These are phyloP conservation scores for Pharmacophagus antenor DNA, from an alignment of 2,888 invertebrate species.

Conservation along the genomic window DNA sequence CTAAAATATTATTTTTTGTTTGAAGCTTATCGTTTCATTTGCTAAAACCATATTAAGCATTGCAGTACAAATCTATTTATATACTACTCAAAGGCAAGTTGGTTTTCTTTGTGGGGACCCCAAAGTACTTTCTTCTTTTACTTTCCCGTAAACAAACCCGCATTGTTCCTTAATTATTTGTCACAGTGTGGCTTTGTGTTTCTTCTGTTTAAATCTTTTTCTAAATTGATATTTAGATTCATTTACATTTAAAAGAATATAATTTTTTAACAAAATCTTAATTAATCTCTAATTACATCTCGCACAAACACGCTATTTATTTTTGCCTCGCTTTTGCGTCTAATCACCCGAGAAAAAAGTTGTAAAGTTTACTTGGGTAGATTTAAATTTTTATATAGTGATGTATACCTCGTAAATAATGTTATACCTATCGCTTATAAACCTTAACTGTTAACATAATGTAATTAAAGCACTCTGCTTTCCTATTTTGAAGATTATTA, in stretches of 20 bases:
- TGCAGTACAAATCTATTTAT: constrained; percentile 13
- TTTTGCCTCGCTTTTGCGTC: no score
- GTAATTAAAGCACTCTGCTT: constrained; percentile 16
- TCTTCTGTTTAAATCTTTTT: background rate
- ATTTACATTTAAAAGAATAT: no score
- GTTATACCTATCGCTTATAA: no score
- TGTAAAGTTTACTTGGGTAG: no score
- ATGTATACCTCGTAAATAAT: no score
- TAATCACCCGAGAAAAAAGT: no score
- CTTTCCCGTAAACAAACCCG: constrained; percentile 18
- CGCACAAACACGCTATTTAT: no score
- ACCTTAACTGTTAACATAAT: constrained; percentile 10
- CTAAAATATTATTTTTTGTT: background rate
- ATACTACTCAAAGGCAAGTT: constrained; percentile 14
- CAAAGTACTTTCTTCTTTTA: constrained; percentile 17
- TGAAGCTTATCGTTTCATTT: background rate
- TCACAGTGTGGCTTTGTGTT: background rate
- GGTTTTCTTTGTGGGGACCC: background rate
- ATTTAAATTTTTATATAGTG: no score
- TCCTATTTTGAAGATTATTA: constrained; percentile 23
- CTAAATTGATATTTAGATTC: no score
- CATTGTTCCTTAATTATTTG: constrained; percentile 8
- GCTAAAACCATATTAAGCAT: constrained; percentile 9
- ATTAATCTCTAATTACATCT: no score
- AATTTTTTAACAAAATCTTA: no score